These are phyloP conservation scores for Proterorhinus semilunaris DNA, from an alignment of 2,113 vertebrate species.

Conservation along the genomic window DNA sequence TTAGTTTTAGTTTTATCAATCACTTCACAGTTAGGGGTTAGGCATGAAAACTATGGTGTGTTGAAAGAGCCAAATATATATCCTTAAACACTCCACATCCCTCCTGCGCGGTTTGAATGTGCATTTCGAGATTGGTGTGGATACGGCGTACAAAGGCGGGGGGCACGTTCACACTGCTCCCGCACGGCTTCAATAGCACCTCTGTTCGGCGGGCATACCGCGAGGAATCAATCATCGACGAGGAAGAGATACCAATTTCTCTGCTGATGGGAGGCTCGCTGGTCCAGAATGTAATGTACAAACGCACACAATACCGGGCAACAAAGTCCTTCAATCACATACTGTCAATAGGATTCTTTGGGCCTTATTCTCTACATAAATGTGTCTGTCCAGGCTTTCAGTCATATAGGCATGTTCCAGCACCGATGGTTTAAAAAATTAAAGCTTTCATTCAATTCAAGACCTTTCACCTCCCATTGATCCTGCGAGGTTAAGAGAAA, in stretches of 20 bases:
- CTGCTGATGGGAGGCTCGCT: conserved; percentile 2
- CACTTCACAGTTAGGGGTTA: no score
- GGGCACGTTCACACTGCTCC: not conserved
- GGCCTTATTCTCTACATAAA: not conserved
- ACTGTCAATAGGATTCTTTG: not conserved
- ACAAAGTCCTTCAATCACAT: not conserved
- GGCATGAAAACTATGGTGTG: no score
- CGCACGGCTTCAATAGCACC: conserved; percentile 12
- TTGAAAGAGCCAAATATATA: not conserved
- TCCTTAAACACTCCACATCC: conserved; percentile 3
- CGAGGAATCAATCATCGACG: conserved; percentile 31
- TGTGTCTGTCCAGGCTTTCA: no score
- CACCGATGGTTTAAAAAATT: no score
- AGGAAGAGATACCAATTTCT: conserved; percentile 19
- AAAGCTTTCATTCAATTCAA: no score
- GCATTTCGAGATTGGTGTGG: conserved; percentile 12
- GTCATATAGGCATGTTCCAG: no score
- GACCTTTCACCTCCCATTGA: no score
- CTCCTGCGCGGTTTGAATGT: conserved; percentile 14
- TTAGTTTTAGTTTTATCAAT: no score
- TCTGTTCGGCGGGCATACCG: conserved; percentile 7
- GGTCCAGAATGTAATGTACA: conserved; percentile 15
- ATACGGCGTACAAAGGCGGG: conserved; percentile 12
- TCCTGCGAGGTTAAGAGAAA: no score
- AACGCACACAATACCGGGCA: conserved; percentile 3